Percentiles rank a stretch among this genome's conserved stretches.
Evolutionary conservation across 2,113 vertebrate species (phyloP).

Genomic region (Carlito syrichta): DNA sequence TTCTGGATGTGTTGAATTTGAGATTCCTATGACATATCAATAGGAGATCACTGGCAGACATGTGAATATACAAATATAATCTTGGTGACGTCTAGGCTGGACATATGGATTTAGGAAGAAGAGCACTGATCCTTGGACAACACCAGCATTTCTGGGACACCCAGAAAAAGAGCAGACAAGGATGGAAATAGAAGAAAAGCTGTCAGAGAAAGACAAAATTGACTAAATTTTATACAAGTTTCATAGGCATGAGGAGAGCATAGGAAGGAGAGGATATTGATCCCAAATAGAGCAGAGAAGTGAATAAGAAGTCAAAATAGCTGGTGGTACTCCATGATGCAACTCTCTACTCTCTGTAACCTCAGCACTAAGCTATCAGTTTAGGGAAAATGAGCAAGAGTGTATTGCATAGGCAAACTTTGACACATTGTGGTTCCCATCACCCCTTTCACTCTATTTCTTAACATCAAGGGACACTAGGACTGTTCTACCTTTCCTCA

Average conservation of each 20-base stretch:
- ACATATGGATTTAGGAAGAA: not conserved
- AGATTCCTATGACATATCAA: not conserved
- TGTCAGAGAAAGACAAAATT: not conserved
- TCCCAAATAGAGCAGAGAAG: not conserved
- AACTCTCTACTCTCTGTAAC: rapidly evolving
- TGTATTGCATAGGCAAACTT: rapidly evolving
- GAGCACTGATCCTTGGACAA: not conserved
- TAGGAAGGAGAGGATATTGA: not conserved
- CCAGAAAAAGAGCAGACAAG: not conserved
- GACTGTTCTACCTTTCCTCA: not conserved
- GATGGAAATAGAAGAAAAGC: not conserved
- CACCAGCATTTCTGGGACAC: not conserved
- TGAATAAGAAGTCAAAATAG: not conserved
- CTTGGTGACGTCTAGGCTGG: not conserved
- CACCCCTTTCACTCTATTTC: not conserved
- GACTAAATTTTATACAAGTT: not conserved
- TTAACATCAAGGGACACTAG: not conserved
- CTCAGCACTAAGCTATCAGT: not conserved
- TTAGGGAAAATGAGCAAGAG: not conserved
- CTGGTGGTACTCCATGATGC: not conserved
- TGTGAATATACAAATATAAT: not conserved
- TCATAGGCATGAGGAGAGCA: not conserved
- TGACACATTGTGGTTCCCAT: rapidly evolving
- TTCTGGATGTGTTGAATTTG: not conserved
- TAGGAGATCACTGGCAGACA: not conserved